These are phyloP conservation scores for Eustalomyia histrio DNA, from an alignment of 2,888 invertebrate genomes.

Conservation along the genomic window DNA sequence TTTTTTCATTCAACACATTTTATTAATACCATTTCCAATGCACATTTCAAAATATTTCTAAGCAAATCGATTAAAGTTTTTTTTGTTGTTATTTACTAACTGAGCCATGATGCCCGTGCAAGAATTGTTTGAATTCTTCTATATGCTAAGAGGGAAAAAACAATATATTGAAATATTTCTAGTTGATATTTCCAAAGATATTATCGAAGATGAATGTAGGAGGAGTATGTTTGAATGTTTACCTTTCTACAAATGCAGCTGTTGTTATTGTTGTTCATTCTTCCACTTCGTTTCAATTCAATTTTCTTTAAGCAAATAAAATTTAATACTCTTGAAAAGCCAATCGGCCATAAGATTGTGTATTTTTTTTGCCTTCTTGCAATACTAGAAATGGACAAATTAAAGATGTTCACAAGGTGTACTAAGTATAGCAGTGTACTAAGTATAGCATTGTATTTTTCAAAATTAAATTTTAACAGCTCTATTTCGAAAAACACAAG, in stretches of 20 bases:
- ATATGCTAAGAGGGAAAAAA: not conserved
- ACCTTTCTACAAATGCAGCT: slow-evolving; percentile 6
- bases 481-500: too few relatives aligned
- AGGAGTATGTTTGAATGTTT: not conserved
- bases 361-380: not conserved
- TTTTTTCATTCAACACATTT: not conserved
- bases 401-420: too few relatives aligned
- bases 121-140: not conserved
- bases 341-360: slow-evolving; percentile 24
- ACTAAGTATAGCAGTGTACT: too few relatives aligned
- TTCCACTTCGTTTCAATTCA: slow-evolving; percentile 24
- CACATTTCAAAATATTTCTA: not conserved
- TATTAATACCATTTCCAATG: not conserved
- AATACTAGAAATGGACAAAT: not conserved
- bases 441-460: too few relatives aligned
- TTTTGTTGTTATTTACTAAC: not conserved
- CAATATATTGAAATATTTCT: slow-evolving; percentile 1
- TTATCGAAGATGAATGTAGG: not conserved
- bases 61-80: slow-evolving; percentile 10
- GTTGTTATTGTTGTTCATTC: not conserved
- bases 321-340: slow-evolving; percentile 19
- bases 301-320: slow-evolving; percentile 38
- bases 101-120: not conserved
- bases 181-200: not conserved
- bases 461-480: too few relatives aligned